These are phyloP conservation scores for Synaphobranchus kaupii DNA, from an alignment of 2,797 vertebrate genomes.

Conservation along the genomic window DNA sequence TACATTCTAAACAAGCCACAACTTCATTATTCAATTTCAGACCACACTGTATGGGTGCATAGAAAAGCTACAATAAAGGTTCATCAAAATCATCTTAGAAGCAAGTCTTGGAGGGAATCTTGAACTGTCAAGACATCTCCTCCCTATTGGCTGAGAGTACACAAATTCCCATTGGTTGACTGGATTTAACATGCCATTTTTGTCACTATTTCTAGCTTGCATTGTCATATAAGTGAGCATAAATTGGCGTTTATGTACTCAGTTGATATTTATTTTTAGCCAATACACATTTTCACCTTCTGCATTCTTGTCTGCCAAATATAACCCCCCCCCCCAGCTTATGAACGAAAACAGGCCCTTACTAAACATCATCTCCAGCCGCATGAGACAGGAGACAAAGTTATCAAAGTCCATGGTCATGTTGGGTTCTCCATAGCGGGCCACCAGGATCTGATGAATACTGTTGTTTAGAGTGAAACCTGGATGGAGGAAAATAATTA, in stretches of 20 bases:
- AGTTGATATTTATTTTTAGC: not conserved
- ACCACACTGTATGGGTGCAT: not conserved
- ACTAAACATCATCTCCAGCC: constrained; percentile 79
- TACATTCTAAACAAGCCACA: not conserved
- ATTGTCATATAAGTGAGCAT: not conserved
- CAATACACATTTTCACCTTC: not conserved
- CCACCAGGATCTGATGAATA: constrained; percentile 71
- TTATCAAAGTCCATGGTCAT: constrained; percentile 77
- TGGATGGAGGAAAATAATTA: constrained; percentile 33
- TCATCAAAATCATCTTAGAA: no score
- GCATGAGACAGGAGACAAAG: constrained; percentile 70
- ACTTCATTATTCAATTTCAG: not conserved
- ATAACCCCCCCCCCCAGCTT: not conserved
- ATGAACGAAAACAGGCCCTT: constrained; percentile 45
- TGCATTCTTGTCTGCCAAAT: not conserved
- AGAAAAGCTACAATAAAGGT: not conserved
- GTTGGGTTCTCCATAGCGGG: constrained; percentile 62
- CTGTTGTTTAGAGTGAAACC: constrained; percentile 72
- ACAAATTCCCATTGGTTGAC: not conserved
- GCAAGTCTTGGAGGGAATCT: not conserved
- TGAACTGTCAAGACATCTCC: not conserved
- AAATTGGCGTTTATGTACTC: not conserved
- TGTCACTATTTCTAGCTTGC: not conserved
- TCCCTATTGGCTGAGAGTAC: not conserved
- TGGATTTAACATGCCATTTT: not conserved